Evolutionary conservation across 2,113 vertebrate species (phyloP), one percentile per base, ranked within the genome.

Genomic region (Hemicordylus capensis): DNA sequence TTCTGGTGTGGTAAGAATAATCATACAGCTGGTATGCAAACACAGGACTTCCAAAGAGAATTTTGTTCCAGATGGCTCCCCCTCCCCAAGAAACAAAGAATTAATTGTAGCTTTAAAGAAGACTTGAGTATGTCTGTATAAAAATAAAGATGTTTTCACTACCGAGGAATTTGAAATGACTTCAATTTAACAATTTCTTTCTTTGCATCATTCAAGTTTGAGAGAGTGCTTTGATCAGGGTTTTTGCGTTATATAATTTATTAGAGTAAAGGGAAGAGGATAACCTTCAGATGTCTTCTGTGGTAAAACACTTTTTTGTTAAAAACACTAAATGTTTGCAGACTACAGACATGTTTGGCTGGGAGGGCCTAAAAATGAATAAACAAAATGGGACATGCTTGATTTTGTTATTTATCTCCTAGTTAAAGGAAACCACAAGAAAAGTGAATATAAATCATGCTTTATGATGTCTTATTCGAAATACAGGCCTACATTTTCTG

Each of bases 221-320:
- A 93, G 95, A 94, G 92, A 92, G 86, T 51, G 91, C 95, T 97
- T 96, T 97, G 97, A 98, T 96, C 95, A 96, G 91, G 90, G n/a
- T 85, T 94, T 80, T 93, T 89, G 92, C 94, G 89, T 96, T 96
- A 92, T 92, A 94, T 93, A 93, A 95, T 97, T 95, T 96, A 97
- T 97, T 95, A 95, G 92, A 96, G 94, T 83, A 90, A 92, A 95
- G 93, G 92, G 92, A 96, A 94, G 93, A 96, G 95, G 95, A 96
- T 96, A 97, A 97, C 96, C 95, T 97, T 98, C 96, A 96, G 95
- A 98, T 97, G 97, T 98, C 95, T 96, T 95, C 93, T 96, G 96
- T 92, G 96, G 96, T 96, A 92, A 96, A 94, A 95, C 92, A 90
- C 77, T 96, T 95, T n/a, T 74, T 96, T 96, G 95, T 87, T 95